Base-by-base conservation (phyloP, 2,113 vertebrate genomes). In the Macaca mulatta region DNA sequence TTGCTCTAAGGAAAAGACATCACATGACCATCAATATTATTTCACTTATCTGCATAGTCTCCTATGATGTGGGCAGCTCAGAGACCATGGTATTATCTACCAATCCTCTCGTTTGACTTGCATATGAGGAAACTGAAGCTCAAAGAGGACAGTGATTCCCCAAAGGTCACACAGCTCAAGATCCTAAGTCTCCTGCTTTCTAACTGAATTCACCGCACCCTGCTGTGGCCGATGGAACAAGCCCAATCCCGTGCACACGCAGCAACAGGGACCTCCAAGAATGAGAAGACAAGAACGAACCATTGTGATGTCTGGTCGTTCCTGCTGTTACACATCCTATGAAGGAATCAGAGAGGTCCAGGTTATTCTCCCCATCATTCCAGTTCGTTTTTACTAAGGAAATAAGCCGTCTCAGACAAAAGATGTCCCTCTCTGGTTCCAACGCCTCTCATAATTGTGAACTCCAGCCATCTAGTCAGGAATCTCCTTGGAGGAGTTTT, bases 401-500 rank as follows among this genome's bases (percentile, higher is more conserved):
- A 57, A 61, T 81, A 81, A 90, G 32, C 69, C 17, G 75, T 16
- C 16, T 50, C 67, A 9, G 16, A 81, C 38, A 43, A 91, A 84
- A 86, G 38, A 32, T 38, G 2, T 38, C n/a, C 13, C 27, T 48
- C 22, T 38, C 25, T 10, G 25, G 30, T 78, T 96, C 86, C 94
- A 87, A 92, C 92, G 93, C 96, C 93, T 95, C 67, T 85, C 90
- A 52, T 91, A 91, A 98, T 93, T 90, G 96, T 94, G 88, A 97
- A 97, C 98, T 92, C 97, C 85, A 79, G 97, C 92, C 86, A 75
- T 61, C 57, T 23, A 96, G 96, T 97, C 87, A 72, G 96, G 98
- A 97, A 97, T 98, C 97, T 98, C 96, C 97, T 98, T 94, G 78
- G 97, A 98, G 95, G 97, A 95, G 96, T 96, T 97, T 98, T 98